These are phyloP conservation scores for Mohoua ochrocephala DNA, from an alignment of 2,113 vertebrate species.

Conservation along the genomic window DNA sequence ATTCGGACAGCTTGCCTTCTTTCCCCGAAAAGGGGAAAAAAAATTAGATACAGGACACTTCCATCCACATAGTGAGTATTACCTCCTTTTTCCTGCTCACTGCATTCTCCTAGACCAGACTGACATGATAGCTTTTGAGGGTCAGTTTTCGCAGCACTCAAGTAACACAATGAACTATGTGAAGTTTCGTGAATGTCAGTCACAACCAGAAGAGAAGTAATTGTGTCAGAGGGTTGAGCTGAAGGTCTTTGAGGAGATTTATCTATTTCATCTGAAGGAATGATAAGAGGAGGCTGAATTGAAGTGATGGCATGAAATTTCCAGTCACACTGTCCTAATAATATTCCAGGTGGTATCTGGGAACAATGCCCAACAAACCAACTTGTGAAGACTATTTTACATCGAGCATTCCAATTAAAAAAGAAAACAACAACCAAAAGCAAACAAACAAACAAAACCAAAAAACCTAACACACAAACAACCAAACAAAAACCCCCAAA, in stretches of 20 bases:
- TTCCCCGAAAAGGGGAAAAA: neutral
- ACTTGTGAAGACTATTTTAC: neutral
- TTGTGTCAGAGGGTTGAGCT: neutral
- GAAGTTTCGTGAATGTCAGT: neutral
- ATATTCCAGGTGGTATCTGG: neutral
- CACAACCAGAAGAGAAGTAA: neutral
- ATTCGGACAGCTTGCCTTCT: neutral
- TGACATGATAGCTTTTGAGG: neutral
- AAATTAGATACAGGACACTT: neutral
- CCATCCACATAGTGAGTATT: neutral
- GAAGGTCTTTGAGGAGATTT: constrained; percentile 15
- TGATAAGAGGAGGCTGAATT: neutral
- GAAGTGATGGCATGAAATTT: neutral
- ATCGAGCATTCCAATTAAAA: neutral
- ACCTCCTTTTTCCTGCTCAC: neutral
- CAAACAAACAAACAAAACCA: neutral
- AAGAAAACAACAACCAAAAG: neutral
- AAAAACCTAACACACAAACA: neutral
- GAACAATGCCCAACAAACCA: neutral
- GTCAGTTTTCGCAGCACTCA: neutral
- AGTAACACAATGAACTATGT: neutral
- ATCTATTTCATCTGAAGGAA: neutral
- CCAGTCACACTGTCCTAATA: neutral
- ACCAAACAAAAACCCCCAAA: neutral
- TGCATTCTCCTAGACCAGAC: neutral